Conservation (phyloP, 2,888 invertebrate genomes). For the Arrhopalites spinosus region DNA sequence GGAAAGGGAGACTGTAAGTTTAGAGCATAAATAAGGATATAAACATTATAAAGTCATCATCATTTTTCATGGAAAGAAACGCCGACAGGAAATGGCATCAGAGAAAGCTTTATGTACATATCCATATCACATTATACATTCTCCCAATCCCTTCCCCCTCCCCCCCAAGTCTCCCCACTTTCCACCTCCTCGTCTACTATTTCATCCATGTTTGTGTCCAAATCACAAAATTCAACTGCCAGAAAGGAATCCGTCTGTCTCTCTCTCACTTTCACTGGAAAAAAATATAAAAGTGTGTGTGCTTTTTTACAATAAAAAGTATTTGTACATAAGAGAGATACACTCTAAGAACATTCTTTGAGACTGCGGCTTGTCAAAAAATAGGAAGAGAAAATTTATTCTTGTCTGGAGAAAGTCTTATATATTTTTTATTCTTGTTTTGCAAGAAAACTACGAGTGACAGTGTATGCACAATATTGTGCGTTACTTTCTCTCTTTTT, state of each 20-base stretch:
- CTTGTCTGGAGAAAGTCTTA: too few species aligned
- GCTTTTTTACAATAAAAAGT: too few species aligned
- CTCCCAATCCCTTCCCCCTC: neutral
- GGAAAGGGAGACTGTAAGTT: neutral
- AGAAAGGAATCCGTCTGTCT: neutral
- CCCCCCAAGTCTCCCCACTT: neutral
- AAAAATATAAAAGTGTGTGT: too few species aligned
- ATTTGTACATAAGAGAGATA: too few species aligned
- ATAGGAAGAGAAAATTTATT: too few species aligned
- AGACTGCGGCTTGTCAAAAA: too few species aligned
- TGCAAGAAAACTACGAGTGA: too few species aligned
- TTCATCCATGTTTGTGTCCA: neutral
- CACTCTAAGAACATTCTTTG: too few species aligned
- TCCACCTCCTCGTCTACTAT: neutral
- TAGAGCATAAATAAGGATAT: conserved; percentile 23
- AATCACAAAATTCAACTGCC: neutral
- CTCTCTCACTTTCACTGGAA: neutral
- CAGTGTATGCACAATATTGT: too few species aligned
- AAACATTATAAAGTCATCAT: conserved; percentile 35
- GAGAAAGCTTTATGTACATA: conserved; percentile 16
- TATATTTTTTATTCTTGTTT: too few species aligned
- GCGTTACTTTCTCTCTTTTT: too few species aligned
- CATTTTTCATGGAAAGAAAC: conserved; percentile 25
- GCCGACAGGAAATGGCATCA: neutral
- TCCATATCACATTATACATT: conserved; percentile 25